Percentiles rank a stretch among this genome's conserved stretches.
These are phyloP conservation scores for Ia io DNA, from an alignment of 2,113 vertebrate species.

Conservation along the genomic window DNA sequence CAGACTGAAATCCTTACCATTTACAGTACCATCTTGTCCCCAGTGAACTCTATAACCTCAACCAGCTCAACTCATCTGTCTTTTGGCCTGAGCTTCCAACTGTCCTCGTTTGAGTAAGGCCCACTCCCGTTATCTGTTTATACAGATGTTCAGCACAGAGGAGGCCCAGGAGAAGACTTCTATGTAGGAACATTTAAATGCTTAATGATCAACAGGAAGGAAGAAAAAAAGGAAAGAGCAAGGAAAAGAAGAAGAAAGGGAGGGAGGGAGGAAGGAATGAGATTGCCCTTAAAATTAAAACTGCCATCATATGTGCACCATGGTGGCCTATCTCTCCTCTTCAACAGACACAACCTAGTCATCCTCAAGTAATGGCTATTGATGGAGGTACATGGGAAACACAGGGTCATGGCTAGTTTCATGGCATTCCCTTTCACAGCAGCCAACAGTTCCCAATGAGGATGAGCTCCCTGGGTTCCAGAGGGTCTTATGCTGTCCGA, in stretches of 20 bases:
- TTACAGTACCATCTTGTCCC: conserved; percentile 1
- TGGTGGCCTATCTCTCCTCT: neutral
- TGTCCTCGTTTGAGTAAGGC: neutral
- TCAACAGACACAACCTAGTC: neutral
- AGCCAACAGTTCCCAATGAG: neutral
- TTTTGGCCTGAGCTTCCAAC: neutral
- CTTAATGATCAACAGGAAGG: neutral
- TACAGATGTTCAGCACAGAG: too few relatives aligned
- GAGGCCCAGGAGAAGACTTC: neutral
- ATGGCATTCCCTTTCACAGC: neutral
- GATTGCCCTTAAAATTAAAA: neutral
- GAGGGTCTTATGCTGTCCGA: neutral
- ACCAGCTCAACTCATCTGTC: neutral
- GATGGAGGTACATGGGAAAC: neutral
- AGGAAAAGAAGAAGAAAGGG: neutral
- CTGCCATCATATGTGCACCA: neutral
- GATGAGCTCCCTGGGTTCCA: neutral
- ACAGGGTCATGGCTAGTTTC: neutral
- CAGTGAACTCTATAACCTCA: neutral
- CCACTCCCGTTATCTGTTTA: neutral
- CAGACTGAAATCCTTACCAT: neutral
- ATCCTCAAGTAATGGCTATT: neutral
- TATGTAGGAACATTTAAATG: neutral
- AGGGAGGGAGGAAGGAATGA: neutral
- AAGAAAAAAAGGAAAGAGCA: neutral